These are phyloP conservation scores for Hydroisotoma schaefferi DNA, from an alignment of 2,888 invertebrate genomes.

Conservation along the genomic window DNA sequence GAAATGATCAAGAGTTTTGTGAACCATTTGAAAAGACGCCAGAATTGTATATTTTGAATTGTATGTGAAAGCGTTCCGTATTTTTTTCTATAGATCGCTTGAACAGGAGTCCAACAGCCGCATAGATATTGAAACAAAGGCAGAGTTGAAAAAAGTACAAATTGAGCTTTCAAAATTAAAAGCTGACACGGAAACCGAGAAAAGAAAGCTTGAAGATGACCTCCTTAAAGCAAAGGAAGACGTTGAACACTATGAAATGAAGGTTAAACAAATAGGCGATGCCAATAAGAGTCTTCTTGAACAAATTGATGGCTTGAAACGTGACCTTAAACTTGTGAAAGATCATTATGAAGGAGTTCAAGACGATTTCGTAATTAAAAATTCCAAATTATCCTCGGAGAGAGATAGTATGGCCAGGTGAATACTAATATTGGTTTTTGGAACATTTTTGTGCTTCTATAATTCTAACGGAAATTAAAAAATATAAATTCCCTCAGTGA, in stretches of 20 bases:
- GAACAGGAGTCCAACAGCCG: no score
- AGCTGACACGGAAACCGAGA: conserved; percentile 34
- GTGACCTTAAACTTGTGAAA: conserved; percentile 56
- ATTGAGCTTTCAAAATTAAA: conserved; percentile 45
- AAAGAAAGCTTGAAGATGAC: conserved; percentile 64
- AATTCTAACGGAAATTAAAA: no score
- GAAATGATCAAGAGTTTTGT: no score
- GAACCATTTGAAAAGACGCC: not conserved
- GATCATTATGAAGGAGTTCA: conserved; percentile 77
- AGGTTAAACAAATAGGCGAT: conserved; percentile 41
- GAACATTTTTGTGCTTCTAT: no score
- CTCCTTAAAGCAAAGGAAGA: conserved; percentile 67
- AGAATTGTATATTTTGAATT: not conserved
- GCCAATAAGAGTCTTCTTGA: conserved; percentile 41
- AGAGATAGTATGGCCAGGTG: conserved; percentile 74
- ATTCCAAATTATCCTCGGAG: conserved; percentile 74
- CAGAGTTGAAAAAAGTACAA: conserved; percentile 45
- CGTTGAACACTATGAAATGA: conserved; percentile 61
- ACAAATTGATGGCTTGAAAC: conserved; percentile 42
- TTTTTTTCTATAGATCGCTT: conserved; percentile 29
- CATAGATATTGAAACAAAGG: conserved; percentile 41
- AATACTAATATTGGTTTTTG: not conserved
- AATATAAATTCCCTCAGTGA: conserved; percentile 22
- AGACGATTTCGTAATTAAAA: conserved; percentile 78
- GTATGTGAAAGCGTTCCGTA: not conserved